phyloP scores from a whole-genome alignment of 2,797 vertebrate genomes.

The Carapus acus region DNA sequence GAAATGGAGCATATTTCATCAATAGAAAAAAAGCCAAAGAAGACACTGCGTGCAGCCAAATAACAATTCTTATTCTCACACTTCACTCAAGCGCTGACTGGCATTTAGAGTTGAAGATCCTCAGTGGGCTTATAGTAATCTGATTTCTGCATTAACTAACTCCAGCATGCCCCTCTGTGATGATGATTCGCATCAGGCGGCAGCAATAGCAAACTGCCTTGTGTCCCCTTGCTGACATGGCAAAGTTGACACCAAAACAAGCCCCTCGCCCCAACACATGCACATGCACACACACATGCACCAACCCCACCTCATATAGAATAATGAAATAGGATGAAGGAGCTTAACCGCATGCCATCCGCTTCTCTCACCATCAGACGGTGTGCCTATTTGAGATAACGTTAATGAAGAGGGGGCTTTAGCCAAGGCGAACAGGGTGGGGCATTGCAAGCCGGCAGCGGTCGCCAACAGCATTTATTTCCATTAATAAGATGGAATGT shows the following conservation, averaged over 20 bases:
- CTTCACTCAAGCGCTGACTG: no score
- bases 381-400: slow-evolving; percentile 72
- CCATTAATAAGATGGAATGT: slow-evolving; percentile 62
- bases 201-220: slow-evolving; percentile 35
- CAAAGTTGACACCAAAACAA: slow-evolving; percentile 62
- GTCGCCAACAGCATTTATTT: slow-evolving; percentile 60
- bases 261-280: no score
- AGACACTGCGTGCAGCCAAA: no score
- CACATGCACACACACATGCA: no score
- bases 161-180: slow-evolving; percentile 11
- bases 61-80: no score
- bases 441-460: not conserved
- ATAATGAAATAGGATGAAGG: slow-evolving; percentile 72
- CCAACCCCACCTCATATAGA: slow-evolving; percentile 55
- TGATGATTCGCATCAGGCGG: no score
- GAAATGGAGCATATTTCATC: slow-evolving; percentile 47
- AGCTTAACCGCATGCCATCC: slow-evolving; percentile 60
- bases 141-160: no score
- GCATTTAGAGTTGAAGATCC: slow-evolving; percentile 18
- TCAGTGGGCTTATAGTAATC: not conserved
- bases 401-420: slow-evolving; percentile 71
- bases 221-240: slow-evolving; percentile 55
- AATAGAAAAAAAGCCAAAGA: slow-evolving; percentile 45
- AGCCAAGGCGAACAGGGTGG: slow-evolving; percentile 43
- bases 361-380: slow-evolving; percentile 58